phyloP scores from a whole-genome alignment of 2,888 invertebrate species.

The Allacma fusca region DNA sequence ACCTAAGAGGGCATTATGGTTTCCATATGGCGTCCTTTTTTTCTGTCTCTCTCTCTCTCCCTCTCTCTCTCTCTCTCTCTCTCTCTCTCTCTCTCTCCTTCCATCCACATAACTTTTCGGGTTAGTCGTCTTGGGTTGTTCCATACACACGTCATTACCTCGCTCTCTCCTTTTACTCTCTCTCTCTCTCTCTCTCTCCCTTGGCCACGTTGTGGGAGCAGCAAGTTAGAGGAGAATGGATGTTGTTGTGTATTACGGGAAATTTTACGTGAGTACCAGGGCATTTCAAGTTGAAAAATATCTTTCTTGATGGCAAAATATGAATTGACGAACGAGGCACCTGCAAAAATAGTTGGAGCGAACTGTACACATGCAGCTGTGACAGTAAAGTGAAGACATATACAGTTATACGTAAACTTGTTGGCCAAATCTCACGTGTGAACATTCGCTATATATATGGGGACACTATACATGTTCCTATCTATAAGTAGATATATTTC shows the following conservation, averaged over 20 bases:
- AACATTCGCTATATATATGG: neutral
- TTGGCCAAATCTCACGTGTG: neutral
- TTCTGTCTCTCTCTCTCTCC: neutral
- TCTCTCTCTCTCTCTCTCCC: neutral
- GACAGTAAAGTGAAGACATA: constrained; percentile 46
- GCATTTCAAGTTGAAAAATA: constrained; percentile 52
- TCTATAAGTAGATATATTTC: no score
- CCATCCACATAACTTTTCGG: neutral
- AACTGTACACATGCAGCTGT: constrained; percentile 51
- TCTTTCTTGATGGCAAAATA: constrained; percentile 53
- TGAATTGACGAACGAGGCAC: constrained; percentile 56
- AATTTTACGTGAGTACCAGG: neutral
- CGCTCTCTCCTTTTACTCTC: neutral
- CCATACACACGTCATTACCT: constrained; percentile 39
- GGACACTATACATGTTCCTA: no score
- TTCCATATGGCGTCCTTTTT: constrained; percentile 1
- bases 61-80: neutral
- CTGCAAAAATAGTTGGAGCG: constrained; percentile 56
- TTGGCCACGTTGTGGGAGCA: neutral
- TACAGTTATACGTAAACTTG: constrained; percentile 19
- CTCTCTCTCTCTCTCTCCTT: constrained; percentile 19
- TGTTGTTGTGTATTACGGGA: no score
- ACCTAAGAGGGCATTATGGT: constrained; percentile 1
- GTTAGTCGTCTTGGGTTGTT: constrained; percentile 14
- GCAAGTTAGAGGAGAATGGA: neutral